phyloP scores from a whole-genome alignment of 2,888 invertebrate genomes.

The Empis livida region DNA sequence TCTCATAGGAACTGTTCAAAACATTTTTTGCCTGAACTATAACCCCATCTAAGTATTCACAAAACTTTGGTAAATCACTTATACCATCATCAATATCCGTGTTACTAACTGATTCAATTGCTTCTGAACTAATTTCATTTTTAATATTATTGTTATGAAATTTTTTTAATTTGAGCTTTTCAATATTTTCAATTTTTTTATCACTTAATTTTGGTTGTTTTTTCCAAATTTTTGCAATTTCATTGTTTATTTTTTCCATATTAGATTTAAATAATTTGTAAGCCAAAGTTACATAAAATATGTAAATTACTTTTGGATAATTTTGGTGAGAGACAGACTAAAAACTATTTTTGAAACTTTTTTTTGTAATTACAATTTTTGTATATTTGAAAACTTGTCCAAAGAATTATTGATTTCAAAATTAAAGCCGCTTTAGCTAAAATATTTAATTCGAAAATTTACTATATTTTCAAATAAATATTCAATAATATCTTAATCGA shows the following conservation, averaged over 20 bases:
- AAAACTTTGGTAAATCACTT: slow-evolving; percentile 6
- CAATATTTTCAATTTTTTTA: neutral
- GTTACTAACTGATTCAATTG: neutral
- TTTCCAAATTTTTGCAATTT: neutral
- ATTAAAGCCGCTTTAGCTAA: no score
- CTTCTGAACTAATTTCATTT: no score
- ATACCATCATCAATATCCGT: neutral
- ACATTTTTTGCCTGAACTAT: neutral
- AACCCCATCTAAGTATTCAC: slow-evolving; percentile 6
- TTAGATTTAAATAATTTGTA: no score
- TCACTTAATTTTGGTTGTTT: neutral
- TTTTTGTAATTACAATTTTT: neutral
- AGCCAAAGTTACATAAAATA: no score
- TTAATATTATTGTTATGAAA: no score
- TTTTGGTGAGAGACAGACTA: no score
- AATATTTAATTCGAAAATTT: no score
- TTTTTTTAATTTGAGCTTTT: neutral
- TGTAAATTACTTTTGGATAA: no score
- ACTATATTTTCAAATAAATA: no score
- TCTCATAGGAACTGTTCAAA: no score
- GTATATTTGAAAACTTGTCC: neutral
- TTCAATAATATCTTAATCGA: neutral
- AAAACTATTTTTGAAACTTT: neutral
- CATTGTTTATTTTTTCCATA: neutral
- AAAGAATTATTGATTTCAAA: neutral